These are phyloP conservation scores for Caenorhabditis tropicalis DNA, from an alignment of 1,140 invertebrate species.

Conservation along the genomic window DNA sequence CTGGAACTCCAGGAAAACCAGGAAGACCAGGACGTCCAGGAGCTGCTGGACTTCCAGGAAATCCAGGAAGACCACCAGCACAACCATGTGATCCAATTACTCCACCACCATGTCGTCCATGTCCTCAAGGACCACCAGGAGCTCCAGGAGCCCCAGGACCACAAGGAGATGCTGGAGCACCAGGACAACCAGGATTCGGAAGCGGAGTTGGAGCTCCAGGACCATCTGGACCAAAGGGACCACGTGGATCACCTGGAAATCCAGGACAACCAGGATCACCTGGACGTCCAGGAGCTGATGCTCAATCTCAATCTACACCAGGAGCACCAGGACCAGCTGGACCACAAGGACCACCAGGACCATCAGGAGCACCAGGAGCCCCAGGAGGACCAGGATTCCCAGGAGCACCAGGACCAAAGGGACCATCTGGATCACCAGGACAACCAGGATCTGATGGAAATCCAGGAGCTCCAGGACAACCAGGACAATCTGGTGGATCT, in stretches of 20 bases:
- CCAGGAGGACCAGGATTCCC: constrained; percentile 29
- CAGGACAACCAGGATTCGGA: constrained; percentile 44
- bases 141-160: constrained; percentile 53
- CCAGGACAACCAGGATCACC: constrained; percentile 52
- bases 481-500: background rate
- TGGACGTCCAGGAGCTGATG: constrained; percentile 49
- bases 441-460: constrained; percentile 9
- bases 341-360: constrained; percentile 53
- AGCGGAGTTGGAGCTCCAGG: constrained; percentile 48
- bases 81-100: constrained; percentile 53
- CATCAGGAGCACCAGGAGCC: constrained; percentile 35
- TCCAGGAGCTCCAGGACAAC: constrained; percentile 32
- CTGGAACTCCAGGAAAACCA: constrained; percentile 47
- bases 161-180: constrained; percentile 54
- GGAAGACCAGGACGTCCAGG: constrained; percentile 54
- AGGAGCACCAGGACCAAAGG: constrained; percentile 31
- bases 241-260: constrained; percentile 48
- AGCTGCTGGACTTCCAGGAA: constrained; percentile 56
- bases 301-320: constrained; percentile 35
- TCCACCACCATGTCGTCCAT: constrained; percentile 54
- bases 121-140: constrained; percentile 53
- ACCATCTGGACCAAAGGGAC: constrained; percentile 54
- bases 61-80: constrained; percentile 51
- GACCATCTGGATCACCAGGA: constrained; percentile 15
- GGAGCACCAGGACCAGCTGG: constrained; percentile 38